Base-by-base conservation (phyloP, 1,140 invertebrate species). In the Brachionus manjavacas region DNA sequence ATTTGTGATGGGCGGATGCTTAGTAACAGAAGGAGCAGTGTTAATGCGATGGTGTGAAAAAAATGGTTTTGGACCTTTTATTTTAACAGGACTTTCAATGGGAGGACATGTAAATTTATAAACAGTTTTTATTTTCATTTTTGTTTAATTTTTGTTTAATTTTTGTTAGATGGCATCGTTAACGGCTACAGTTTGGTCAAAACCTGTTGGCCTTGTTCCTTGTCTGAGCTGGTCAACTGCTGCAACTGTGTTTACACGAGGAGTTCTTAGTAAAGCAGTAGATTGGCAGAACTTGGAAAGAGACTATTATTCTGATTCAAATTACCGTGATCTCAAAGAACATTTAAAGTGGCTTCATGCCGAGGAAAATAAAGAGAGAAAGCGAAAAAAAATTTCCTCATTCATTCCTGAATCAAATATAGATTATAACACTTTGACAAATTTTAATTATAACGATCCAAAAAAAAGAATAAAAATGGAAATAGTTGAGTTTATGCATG, bases 1-100 rank as follows among this genome's bases (percentile, higher is more conserved):
- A 87, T 98, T 99, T 92, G 95, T 99, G 70, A 99, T 99, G 97
- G 97, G 97, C 80, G 96, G 95, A 31, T 96, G 96, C 88, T 90
- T 99, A 66, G 95, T 99, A 52, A 91, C 98, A 85, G 97, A 99
- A 90, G 94, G 94, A 8, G 90, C 97, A 80, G 96, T 94, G 25
- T 91, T 99, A 72, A 92, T 99, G 64, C 93, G 96, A 90, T 99
- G 96, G 96, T 96, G 95, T 87, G 94, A 96, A 89, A 91, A 92
- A 74, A 92, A 94, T 87, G 91, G 91, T 3, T 94, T 94, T 88
- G 95, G 95, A 11, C 96, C 97, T 0, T 96, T 95, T 68, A 91
- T 98, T 8, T 6, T 84, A 25, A 96, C 95, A 23, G 97, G 97
- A n/a, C 92, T 99, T 70, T 99, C 97, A n/a, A 98, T 99, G 96